Conservation (phyloP, 2,113 vertebrate genomes). For the Gymnorhina tibicen region DNA sequence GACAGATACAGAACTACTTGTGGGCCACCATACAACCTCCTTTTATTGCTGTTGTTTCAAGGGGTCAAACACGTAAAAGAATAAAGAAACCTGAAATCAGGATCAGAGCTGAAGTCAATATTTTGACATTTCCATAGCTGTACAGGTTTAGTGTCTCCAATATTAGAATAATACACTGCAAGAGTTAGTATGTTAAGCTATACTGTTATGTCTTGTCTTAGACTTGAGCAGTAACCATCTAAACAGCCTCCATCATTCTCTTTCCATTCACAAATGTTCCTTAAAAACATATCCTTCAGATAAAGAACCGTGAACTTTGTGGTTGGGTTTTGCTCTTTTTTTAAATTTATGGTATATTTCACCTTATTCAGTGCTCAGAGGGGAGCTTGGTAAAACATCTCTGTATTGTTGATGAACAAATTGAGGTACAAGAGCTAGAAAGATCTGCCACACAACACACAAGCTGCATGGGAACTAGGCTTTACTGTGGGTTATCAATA, state of each 20-base stretch:
- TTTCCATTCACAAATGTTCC: neutral
- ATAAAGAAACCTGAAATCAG: neutral
- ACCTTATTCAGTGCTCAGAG: neutral
- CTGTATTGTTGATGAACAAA: neutral
- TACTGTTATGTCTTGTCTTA: neutral
- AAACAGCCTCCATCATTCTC: neutral
- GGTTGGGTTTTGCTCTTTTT: neutral
- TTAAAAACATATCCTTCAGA: neutral
- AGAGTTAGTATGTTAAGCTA: neutral
- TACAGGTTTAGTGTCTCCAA: neutral
- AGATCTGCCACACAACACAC: neutral
- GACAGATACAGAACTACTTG: neutral
- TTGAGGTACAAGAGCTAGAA: neutral
- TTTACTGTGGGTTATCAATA: neutral
- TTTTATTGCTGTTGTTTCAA: neutral
- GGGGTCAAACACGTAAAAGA: neutral
- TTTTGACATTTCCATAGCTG: neutral
- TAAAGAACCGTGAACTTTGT: neutral
- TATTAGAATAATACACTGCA: neutral
- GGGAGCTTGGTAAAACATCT: neutral
- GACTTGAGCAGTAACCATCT: neutral
- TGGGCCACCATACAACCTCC: neutral
- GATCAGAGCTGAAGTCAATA: neutral
- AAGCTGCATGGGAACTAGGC: neutral
- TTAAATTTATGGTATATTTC: neutral